Evolutionary conservation across 2,888 invertebrate species (phyloP), one percentile per base, ranked within the genome.

Genomic region (Cacoxenus indagator): DNA sequence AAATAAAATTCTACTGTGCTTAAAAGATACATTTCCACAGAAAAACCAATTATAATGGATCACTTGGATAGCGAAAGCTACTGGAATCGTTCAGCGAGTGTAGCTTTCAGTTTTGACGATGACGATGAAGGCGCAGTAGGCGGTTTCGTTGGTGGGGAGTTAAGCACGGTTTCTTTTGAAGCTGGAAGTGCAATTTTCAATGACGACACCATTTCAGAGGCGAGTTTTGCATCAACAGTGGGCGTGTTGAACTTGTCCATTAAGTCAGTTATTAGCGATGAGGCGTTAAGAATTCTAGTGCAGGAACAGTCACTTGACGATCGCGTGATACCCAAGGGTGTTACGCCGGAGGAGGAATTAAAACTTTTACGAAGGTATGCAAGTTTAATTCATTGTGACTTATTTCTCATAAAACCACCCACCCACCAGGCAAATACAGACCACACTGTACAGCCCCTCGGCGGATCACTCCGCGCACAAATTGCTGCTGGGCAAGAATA

Each of bases 101-200:
- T 91, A 74, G 93, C 93, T 0, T 93, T 95, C 76, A 93, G 91
- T 85, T 95, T 95, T 84, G 95, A 95, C 76, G 95, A 95, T 75
- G 94, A 94, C 71, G 94, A 93, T 76, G 93, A 93, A 78, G 61
- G 67, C 17, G 76, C 73, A 22, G 54, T 65, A 0, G 43, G 65
- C 37, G 66, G 72, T 51, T 26, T 77, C 37, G 70, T 74, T 57
- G 81, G 80, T 48, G 72, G 74, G 43, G 74, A 78, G 19, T 67
- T 76, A 17, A 67, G 19, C 19, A 27, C 26, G 9, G n/a, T 29
- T 14, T 17, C 57, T 5, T 64, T 64, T 46, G 78, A 70, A 48
- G 67, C 67, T 5, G 24, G 69, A 22, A 73, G 69, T 64, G 75
- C 73, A 19, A 82, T 85, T 29, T 78, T 87, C 0, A 85, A 78